Conservation (phyloP, 2,113 vertebrate species). For the Diadophis punctatus region DNA sequence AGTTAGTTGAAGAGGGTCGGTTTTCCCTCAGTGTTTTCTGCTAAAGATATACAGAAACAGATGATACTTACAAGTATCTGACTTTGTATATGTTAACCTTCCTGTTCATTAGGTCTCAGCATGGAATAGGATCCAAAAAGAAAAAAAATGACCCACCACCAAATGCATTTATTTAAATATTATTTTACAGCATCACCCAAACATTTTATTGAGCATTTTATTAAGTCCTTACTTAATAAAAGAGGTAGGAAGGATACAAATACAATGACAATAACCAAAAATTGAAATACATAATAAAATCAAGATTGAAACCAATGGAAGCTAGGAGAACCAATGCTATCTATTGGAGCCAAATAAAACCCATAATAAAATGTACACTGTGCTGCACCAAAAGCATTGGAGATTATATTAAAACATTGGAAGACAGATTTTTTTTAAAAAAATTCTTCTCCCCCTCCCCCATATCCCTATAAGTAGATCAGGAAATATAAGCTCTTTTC, state of each 20-base stretch:
- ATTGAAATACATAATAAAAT: not conserved
- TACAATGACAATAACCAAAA: not conserved
- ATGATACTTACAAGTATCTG: not conserved
- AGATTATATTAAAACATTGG: not conserved
- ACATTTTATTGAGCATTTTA: not conserved
- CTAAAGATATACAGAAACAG: not conserved
- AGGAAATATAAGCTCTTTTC: not conserved
- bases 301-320: not conserved
- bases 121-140: not conserved
- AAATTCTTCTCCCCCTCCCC: not conserved
- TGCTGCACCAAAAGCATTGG: not conserved
- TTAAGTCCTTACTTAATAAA: not conserved
- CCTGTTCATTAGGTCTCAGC: not conserved
- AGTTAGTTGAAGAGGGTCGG: conserved; percentile 2
- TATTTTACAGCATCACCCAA: not conserved
- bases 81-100: not conserved
- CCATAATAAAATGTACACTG: not conserved
- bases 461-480: not conserved
- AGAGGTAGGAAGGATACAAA: not conserved
- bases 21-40: conserved; percentile 25
- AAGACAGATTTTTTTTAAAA: not conserved
- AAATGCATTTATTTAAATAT: not conserved
- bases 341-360: not conserved
- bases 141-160: not conserved
- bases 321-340: not conserved